Evolutionary conservation across 2,113 vertebrate species (phyloP), one percentile per base, ranked within the genome.

Genomic region (Caranx ignobilis): DNA sequence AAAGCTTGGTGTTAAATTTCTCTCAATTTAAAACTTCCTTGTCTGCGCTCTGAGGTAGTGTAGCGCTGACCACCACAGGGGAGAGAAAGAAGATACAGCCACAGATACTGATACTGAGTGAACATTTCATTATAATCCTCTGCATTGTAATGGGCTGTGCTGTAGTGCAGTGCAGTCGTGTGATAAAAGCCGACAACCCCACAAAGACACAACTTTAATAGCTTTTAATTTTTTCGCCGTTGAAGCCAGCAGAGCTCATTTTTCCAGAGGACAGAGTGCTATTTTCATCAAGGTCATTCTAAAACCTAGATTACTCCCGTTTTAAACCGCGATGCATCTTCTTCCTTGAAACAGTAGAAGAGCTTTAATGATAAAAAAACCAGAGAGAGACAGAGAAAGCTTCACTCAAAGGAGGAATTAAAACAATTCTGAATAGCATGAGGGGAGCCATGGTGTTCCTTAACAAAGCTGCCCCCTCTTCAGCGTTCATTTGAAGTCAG

Each of bases 251-350:
- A 8, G 6, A 64, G 55, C 68, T 82, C 31, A 39, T 84, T 84
- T 84, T 61, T 77, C 15, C 59, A 4, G 56, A 79, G 79, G 79
- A 82, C 77, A 19, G 31, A 6, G 39, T 43, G 43, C 73, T 74
- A 72, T 83, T 86, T 78, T 78, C 43, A 86, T 87, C 89, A 90
- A 90, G 90, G 91, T 92, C 84, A 77, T 70, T 62, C 47, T 77
- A 79, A 78, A 84, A 86, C 79, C 74, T 69, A 70, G 84, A 89
- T 91, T 83, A 83, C 78, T 72, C n/a, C 37, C 13, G 1, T 78
- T 84, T 88, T 60, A 75, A 79, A 86, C 81, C 64, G 65, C 62
- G 79, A 60, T 74, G 80, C 86, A 87, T 91, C 82, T 67, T 12
- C 19, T 72, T 87, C 71, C 65, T 67, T 67, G 55, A 87, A 82